A percentile compares a stretch with the other conserved stretches of the same genome.
These are phyloP conservation scores for Phrynocephalus forsythii DNA, from an alignment of 2,797 vertebrate species.

Conservation along the genomic window DNA sequence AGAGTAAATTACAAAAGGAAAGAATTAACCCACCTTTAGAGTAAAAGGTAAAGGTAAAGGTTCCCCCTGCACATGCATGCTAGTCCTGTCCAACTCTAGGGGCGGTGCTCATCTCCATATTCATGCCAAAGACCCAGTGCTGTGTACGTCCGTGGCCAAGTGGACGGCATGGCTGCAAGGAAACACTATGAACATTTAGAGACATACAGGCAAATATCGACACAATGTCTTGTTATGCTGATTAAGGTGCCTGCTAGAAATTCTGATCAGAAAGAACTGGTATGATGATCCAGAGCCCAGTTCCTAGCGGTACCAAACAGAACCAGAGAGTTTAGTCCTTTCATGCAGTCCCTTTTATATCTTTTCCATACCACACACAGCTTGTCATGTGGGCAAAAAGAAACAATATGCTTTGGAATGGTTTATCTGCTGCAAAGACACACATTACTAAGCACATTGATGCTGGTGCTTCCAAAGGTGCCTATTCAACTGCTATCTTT, in stretches of 20 bases:
- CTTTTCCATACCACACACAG: not conserved
- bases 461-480: conserved; percentile 26
- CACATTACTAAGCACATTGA: conserved; percentile 12
- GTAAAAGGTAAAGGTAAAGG: too few relatives aligned
- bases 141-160: too few relatives aligned
- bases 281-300: not conserved
- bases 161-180: too few relatives aligned
- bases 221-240: not conserved
- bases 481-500: conserved; percentile 29
- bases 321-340: not conserved
- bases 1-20: not conserved
- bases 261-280: not conserved
- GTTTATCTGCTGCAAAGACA: conserved; percentile 6
- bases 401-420: conserved; percentile 34
- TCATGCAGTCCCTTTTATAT: not conserved
- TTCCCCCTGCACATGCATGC: too few relatives aligned
- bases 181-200: too few relatives aligned
- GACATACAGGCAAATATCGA: not conserved
- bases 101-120: too few relatives aligned
- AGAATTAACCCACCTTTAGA: not conserved
- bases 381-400: not conserved
- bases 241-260: not conserved
- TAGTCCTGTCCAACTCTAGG: too few relatives aligned
- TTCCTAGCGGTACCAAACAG: not conserved
- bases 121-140: too few relatives aligned